These are phyloP conservation scores for Alloplasta piceator DNA, from an alignment of 2,888 invertebrate species.

Conservation along the genomic window DNA sequence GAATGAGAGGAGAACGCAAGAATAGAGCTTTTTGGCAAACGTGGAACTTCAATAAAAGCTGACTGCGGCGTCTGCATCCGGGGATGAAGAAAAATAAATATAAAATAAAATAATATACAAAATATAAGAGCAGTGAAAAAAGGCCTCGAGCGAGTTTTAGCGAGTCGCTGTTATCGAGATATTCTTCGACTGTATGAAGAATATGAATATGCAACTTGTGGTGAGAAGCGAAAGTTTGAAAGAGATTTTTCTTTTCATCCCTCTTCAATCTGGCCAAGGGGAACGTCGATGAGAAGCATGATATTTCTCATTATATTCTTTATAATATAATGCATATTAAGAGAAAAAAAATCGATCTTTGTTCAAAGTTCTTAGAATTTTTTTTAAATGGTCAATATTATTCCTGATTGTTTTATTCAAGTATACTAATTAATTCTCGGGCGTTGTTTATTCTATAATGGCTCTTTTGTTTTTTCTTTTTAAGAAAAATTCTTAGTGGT, in stretches of 20 bases:
- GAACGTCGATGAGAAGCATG: too few relatives aligned
- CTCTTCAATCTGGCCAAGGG: background rate
- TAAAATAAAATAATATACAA: constrained; percentile 5
- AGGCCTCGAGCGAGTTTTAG: constrained; percentile 35
- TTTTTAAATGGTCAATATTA: too few relatives aligned
- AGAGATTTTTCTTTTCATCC: background rate
- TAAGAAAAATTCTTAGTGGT: too few relatives aligned
- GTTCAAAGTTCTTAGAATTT: too few relatives aligned
- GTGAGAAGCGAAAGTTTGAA: background rate
- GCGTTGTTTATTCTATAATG: too few relatives aligned
- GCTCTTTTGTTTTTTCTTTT: constrained; percentile 1
- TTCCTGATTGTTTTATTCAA: too few relatives aligned
- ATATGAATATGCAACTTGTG: constrained; percentile 21
- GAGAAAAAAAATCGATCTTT: background rate
- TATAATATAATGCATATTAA: background rate
- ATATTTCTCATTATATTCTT: too few relatives aligned
- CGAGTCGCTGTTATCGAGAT: constrained; percentile 35
- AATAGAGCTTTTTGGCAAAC: constrained; percentile 27
- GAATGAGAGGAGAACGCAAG: constrained; percentile 22
- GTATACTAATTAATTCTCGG: too few relatives aligned
- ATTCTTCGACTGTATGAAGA: background rate
- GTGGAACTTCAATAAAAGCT: constrained; percentile 45
- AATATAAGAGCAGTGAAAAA: constrained; percentile 10
- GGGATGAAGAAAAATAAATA: constrained; percentile 15
- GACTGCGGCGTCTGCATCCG: constrained; percentile 22